Evolutionary conservation across 1,140 invertebrate species (phyloP).

Genomic region (Zaprionus ghesquierei): DNA sequence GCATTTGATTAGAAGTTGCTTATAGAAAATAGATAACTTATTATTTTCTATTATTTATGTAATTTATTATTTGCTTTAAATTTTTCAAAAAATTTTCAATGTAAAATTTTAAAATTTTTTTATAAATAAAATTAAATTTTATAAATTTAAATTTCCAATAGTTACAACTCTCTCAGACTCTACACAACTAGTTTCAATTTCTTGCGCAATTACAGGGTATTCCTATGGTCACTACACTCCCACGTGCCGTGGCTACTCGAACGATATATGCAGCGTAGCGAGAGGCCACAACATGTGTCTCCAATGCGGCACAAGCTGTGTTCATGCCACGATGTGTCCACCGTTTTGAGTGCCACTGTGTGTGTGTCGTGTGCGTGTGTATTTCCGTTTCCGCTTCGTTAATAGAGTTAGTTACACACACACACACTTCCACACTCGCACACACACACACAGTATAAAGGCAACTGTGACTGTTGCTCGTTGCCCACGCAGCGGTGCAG

Average conservation of each 20-base stretch:
- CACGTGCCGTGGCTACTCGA: background rate
- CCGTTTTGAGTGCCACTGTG: constrained; percentile 6
- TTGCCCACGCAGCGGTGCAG: constrained; percentile 5
- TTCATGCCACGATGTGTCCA: constrained; percentile 8
- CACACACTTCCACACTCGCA: constrained; percentile 21
- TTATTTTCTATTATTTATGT: too few relatives aligned
- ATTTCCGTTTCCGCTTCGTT: constrained; percentile 77
- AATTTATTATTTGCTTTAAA: too few relatives aligned
- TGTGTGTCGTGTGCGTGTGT: constrained; percentile 39
- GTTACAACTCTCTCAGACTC: background rate
- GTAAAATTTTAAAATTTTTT: background rate
- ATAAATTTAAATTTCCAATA: too few relatives aligned
- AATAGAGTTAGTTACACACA: constrained; percentile 80
- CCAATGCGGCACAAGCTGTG: constrained; percentile 28
- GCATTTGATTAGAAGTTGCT: too few relatives aligned
- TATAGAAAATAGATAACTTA: too few relatives aligned
- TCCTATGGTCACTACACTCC: background rate
- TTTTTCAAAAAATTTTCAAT: too few relatives aligned
- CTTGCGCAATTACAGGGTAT: constrained; percentile 25
- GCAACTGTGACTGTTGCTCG: constrained; percentile 30
- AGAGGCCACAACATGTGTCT: constrained; percentile 45
- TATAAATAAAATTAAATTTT: too few relatives aligned
- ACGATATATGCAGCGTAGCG: constrained; percentile 26
- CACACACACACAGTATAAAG: constrained; percentile 28
- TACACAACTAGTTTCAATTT: background rate